Conservation (phyloP, 2,797 vertebrate genomes). For the Spondyliosoma cantharus region DNA sequence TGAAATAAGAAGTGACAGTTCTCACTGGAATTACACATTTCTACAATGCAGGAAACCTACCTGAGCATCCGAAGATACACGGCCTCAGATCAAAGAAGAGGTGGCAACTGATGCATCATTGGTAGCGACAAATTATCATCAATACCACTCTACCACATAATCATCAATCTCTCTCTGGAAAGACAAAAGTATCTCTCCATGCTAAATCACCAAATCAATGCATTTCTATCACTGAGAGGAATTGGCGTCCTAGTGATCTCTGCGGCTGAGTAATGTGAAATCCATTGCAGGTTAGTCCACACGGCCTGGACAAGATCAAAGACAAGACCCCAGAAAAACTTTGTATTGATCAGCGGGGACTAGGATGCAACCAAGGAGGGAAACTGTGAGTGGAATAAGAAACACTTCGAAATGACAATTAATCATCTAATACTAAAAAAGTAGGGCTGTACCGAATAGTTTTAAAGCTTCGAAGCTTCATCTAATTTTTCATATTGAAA, state of each 20-base stretch:
- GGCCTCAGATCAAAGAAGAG: constrained; percentile 58
- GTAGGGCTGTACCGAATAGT: too few relatives aligned
- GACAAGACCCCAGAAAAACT: constrained; percentile 75
- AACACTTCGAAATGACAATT: constrained; percentile 31
- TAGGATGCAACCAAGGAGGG: constrained; percentile 27
- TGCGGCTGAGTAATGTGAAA: constrained; percentile 80
- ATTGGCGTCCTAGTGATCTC: constrained; percentile 69
- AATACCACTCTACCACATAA: constrained; percentile 76
- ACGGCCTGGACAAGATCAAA: constrained; percentile 71
- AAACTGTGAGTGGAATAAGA: constrained; percentile 47
- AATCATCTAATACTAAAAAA: constrained; percentile 3
- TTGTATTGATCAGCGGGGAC: constrained; percentile 68
- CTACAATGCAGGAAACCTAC: constrained; percentile 54
- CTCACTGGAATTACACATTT: constrained; percentile 28
- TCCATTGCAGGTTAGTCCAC: constrained; percentile 76
- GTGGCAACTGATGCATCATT: constrained; percentile 69
- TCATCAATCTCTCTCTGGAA: constrained; percentile 77
- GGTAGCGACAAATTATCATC: constrained; percentile 73
- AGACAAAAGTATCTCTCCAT: constrained; percentile 77
- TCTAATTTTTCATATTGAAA: too few relatives aligned
- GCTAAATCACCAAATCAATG: constrained; percentile 79
- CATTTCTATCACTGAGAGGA: constrained; percentile 72
- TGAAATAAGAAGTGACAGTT: constrained; percentile 23
- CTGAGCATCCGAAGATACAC: constrained; percentile 49
- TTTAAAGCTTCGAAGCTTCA: too few relatives aligned